A percentile compares a stretch with the other conserved stretches of the same genome.
Conservation (phyloP, 64 coral and sea anemone genomes). For the Platygyra sinensis region DNA sequence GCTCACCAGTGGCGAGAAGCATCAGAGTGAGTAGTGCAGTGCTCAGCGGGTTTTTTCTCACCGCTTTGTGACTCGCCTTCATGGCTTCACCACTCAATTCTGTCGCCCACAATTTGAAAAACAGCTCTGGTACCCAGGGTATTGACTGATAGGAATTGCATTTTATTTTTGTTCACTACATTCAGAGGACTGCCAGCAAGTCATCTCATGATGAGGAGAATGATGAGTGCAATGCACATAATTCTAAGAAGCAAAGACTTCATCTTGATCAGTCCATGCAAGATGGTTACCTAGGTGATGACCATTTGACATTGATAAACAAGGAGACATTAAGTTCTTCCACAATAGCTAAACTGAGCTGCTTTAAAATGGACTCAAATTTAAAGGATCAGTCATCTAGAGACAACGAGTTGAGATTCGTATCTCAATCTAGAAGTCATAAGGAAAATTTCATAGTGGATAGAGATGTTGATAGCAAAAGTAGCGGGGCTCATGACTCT, state of each 20-base stretch:
- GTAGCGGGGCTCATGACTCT: not conserved
- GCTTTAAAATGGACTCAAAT: not conserved
- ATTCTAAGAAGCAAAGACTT: conserved; percentile 34
- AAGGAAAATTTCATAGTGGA: not conserved
- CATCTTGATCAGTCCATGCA: not conserved
- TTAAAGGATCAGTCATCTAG: not conserved
- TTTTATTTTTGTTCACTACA: too few relatives aligned
- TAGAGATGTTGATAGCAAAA: not conserved
- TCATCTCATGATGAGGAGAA: not conserved
- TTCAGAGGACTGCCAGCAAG: conserved; percentile 15
- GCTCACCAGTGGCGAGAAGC: too few relatives aligned
- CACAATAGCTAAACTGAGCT: conserved; percentile 16
- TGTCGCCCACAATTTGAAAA: too few relatives aligned
- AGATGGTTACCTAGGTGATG: not conserved
- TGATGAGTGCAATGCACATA: too few relatives aligned
- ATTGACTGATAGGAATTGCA: not conserved
- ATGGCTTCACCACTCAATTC: too few relatives aligned
- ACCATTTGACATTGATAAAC: not conserved
- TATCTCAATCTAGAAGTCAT: not conserved
- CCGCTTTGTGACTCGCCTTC: too few relatives aligned
- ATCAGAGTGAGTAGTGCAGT: too few relatives aligned
- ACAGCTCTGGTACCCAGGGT: too few relatives aligned
- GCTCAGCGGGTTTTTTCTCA: too few relatives aligned
- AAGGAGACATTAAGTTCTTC: conserved; percentile 10
- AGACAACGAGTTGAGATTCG: not conserved